A percentile compares a stretch with the other conserved stretches of the same genome.
phyloP scores from a whole-genome alignment of 2,797 vertebrate genomes.

The Harpagifer antarcticus region DNA sequence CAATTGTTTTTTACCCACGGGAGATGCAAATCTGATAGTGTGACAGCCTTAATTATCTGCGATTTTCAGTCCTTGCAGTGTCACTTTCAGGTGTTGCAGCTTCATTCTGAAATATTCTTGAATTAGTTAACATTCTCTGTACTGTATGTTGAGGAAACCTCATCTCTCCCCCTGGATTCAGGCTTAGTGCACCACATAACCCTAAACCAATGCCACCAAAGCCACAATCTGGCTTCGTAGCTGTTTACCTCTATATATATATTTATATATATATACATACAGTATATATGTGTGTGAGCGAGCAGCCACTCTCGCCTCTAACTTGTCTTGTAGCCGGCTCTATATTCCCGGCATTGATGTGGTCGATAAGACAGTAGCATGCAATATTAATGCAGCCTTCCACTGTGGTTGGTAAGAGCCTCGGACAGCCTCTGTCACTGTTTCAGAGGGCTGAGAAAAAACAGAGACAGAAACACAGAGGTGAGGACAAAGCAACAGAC shows the following conservation, averaged over 20 bases:
- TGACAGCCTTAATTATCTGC: too few species aligned
- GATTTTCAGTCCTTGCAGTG: slow-evolving; percentile 2
- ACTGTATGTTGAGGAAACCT: slow-evolving; percentile 29
- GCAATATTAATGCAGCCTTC: slow-evolving; percentile 84
- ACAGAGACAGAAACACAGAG: slow-evolving; percentile 62
- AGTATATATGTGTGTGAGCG: slow-evolving; percentile 33
- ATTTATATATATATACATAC: slow-evolving; percentile 21
- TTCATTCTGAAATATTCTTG: slow-evolving; percentile 30
- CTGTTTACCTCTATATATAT: slow-evolving; percentile 24
- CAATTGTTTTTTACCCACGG: too few species aligned
- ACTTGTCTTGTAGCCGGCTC: slow-evolving; percentile 73
- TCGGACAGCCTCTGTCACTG: slow-evolving; percentile 70
- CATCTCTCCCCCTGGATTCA: slow-evolving; percentile 22
- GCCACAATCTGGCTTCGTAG: slow-evolving; percentile 47
- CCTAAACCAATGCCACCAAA: slow-evolving; percentile 36
- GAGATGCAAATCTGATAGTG: too few species aligned
- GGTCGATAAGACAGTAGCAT: slow-evolving; percentile 83
- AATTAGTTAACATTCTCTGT: slow-evolving; percentile 14
- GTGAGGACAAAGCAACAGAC: slow-evolving; percentile 50
- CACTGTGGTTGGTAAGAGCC: slow-evolving; percentile 81
- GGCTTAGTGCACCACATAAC: slow-evolving; percentile 39
- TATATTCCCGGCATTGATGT: slow-evolving; percentile 81
- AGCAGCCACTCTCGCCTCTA: slow-evolving; percentile 71
- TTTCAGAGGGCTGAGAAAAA: slow-evolving; percentile 75
- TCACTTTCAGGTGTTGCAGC: neutral